These are phyloP conservation scores for Rhingia campestris DNA, from an alignment of 2,888 invertebrate species.

Conservation along the genomic window DNA sequence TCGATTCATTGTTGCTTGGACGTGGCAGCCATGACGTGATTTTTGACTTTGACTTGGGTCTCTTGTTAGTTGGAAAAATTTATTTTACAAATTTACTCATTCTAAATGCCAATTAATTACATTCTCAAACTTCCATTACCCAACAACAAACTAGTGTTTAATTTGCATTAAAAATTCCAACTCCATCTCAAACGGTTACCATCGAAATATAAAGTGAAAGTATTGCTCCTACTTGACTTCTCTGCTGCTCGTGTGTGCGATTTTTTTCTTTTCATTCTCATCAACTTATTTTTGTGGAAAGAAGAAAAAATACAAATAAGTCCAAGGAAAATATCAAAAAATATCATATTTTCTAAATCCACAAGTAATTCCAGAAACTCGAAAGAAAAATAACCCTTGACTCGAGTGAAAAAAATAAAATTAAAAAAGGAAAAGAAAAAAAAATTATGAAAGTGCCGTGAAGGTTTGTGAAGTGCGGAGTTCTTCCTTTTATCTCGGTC, in stretches of 20 bases:
- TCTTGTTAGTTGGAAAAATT: conserved; percentile 74
- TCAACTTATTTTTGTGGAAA: conserved; percentile 66
- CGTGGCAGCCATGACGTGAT: conserved; percentile 83
- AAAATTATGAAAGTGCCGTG: conserved; percentile 72
- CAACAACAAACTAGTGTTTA: conserved; percentile 71
- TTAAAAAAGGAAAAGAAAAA: conserved; percentile 24
- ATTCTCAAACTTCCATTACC: conserved; percentile 72
- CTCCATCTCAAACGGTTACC: conserved; percentile 55
- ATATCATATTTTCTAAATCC: conserved; percentile 16
- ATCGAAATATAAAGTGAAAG: conserved; percentile 72
- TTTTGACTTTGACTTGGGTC: conserved; percentile 79
- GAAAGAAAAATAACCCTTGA: conserved; percentile 9
- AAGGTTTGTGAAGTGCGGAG: conserved; percentile 60
- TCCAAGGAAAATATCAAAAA: conserved; percentile 30
- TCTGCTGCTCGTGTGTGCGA: conserved; percentile 67
- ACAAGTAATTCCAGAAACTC: conserved; percentile 31
- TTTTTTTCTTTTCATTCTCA: conserved; percentile 53
- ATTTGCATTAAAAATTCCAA: conserved; percentile 69
- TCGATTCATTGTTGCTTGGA: conserved; percentile 83
- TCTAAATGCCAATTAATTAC: conserved; percentile 72
- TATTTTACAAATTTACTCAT: conserved; percentile 73
- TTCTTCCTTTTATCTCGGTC: conserved; percentile 49
- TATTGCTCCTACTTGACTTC: conserved; percentile 68
- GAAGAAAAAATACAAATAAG: conserved; percentile 51
- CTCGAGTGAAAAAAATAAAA: conserved; percentile 10